Evolutionary conservation across 2,888 invertebrate genomes (phyloP), one percentile per base, ranked within the genome.

Genomic region (Ariolimax columbianus): DNA sequence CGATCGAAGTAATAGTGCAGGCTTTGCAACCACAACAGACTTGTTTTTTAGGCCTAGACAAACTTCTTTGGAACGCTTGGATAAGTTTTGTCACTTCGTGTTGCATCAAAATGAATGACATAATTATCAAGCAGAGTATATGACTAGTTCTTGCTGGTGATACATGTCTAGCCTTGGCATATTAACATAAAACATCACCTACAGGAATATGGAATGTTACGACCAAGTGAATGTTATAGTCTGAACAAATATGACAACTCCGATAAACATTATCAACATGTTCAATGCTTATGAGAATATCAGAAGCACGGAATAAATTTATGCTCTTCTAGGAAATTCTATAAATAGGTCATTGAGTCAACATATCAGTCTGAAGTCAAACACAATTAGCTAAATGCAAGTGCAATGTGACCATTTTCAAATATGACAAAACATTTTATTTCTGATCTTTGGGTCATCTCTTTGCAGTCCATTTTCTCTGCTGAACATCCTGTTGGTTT

Each of bases 401-500:
- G 40, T 19, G 11, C 40, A 40, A 40, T 40, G 38, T 72, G 40
- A 38, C 26, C 72, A 40, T 72, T 30, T n/a, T 72, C 66, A 66
- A 66, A 30, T 33, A 66, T 33, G 30, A 33, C 33, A 66, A 9
- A 43, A 14, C n/a, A 43, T 75, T 75, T 51, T 75, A 30, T n/a
- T 51, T 75, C 11, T 33, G 17, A 51, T 75, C 47, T 75, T 75
- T 14, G 6, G 55, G 75, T 85, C 81, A 85, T 14, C 77, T 59
- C 40, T 77, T 85, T 6, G 33, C 17, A 36, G 75, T 55, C n/a
- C 81, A 26, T n/a, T 82, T 85, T 33, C 70, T 43, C 36, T 55
- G 82, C 47, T 82, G 82, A 40, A 72, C 26, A 19, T 85, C 85
- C 51, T 85, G 85, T 30, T 47, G n/a, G 30, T 66, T 68, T 36